phyloP scores from a whole-genome alignment of 2,888 invertebrate species.

The Phlogophora meticulosa region DNA sequence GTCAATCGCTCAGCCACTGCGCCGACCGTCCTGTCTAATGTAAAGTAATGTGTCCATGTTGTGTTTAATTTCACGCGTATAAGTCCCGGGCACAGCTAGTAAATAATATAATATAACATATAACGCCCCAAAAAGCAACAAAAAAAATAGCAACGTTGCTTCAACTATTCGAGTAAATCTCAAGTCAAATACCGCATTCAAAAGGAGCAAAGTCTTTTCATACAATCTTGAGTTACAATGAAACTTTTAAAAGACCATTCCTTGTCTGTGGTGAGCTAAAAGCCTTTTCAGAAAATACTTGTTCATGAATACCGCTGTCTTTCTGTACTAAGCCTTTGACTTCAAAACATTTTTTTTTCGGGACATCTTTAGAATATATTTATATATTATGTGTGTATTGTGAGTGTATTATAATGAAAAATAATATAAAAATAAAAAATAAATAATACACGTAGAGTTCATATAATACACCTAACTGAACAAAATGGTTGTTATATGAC shows the following conservation, averaged over 20 bases:
- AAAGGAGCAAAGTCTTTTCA: conserved; percentile 46
- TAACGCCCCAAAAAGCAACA: neutral
- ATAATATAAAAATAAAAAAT: no score
- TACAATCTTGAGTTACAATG: conserved; percentile 51
- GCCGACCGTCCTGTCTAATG: no score
- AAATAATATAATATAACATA: no score
- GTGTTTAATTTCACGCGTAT: no score
- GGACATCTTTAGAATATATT: conserved; percentile 6
- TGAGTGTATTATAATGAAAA: no score
- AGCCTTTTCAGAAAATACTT: conserved; percentile 51
- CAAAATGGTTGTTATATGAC: no score
- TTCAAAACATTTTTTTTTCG: conserved; percentile 25
- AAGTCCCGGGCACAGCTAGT: no score
- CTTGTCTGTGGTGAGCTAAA: conserved; percentile 39
- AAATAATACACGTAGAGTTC: no score
- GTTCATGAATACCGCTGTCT: conserved; percentile 36
- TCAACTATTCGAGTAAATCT: conserved; percentile 38
- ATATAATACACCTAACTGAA: no score
- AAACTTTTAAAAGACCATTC: conserved; percentile 60
- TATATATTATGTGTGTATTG: conserved; percentile 14
- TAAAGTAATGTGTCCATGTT: no score
- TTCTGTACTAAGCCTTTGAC: conserved; percentile 31
- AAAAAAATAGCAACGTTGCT: neutral
- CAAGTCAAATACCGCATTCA: conserved; percentile 48
- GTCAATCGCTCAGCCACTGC: no score